Evolutionary conservation across 1,140 invertebrate species (phyloP), one percentile per base, ranked within the genome.

Genomic region (Cydia pomonella): DNA sequence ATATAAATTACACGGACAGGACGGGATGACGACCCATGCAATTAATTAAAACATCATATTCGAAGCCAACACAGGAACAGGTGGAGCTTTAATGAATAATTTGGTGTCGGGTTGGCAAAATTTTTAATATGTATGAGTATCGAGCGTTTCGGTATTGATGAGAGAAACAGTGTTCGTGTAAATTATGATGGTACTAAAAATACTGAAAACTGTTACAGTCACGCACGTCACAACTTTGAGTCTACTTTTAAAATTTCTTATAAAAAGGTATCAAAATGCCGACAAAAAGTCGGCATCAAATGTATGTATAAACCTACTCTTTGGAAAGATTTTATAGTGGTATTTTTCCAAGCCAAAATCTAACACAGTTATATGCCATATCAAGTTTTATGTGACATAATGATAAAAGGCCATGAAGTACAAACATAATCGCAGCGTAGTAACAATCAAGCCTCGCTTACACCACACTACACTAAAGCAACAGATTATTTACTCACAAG

Each of bases 11-110:
- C 29, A 75, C 74, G 73, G 79, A 76, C 76, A 81, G 84, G 82
- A 84, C 64, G 10, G 62, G 59, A 63, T 64, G 66, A 77, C 75
- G 72, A 71, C 76, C 41, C 69, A 77, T 59, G 72, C 79, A 78
- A 87, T 88, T 86, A 87, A 88, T 88, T 83, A 82, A 81, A 80
- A 82, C 76, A 78, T 84, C 81, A 85, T 82, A 84, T 82, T 83
- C 73, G 80, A 81, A 73, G 79, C 77, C 78, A 75, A 79, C 79
- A 77, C 73, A 71, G 80, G 79, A 79, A 79, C 85, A 87, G 85
- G 87, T 86, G 84, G 79, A 77, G 64, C 72, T 76, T 80, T 78
- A 74, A 79, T 73, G 53, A 77, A 81, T 77, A 78, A 75, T 80
- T 82, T 82, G 80, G 80, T 79, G 76, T 78, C 79, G 53, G 53